Base-by-base conservation (phyloP, 2,888 invertebrate genomes). In the Catocala sponsa region DNA sequence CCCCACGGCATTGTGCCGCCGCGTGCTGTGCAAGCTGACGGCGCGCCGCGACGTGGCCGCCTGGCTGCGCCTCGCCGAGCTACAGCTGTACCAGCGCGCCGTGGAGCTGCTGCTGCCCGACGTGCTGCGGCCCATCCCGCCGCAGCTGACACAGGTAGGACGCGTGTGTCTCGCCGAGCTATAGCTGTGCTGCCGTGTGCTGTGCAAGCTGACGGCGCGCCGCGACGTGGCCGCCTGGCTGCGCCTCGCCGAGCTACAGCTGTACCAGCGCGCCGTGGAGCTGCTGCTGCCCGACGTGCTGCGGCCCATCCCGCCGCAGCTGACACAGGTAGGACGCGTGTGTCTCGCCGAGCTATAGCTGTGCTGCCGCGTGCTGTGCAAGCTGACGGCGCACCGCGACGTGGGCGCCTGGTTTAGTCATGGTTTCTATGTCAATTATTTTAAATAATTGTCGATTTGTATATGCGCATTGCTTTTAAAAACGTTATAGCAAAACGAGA, bases 101-200 rank as follows among this genome's bases (percentile, higher is more conserved):
- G 98, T 99, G 9, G 98, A 99, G 91, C 97, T 99, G 80, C 96
- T 99, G 76, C 97, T 99, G 91, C 99, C 99, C 13, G 98, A 99
- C 92, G 99, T 99, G 52, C 95, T 99, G 68, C 96, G 98, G 78
- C 98, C 98, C 44, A 99, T 99, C 83, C 99, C 99, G 72, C 98
- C 98, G 89, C 97, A 98, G 42, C 95, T 99, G 77, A 99, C 99
- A 5, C 99, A 99, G 99, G 82, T 99, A 98, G 32, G 15, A 15
- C 42, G 52, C n/a, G 42, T 35, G 33, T 11, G 35, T 11, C 33
- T 9, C n/a, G n/a, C 11, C 33, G 32, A 9, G n/a, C 35, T 6
- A 1, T 5, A 5, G 35, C 51, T 42, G 33, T 42, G 10, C 42
- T n/a, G 11, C 25, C 25, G 35, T 7, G 35, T 9, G 35, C 35